These are phyloP conservation scores for Andricus quercusramuli DNA, from an alignment of 2,888 invertebrate species.

Conservation along the genomic window DNA sequence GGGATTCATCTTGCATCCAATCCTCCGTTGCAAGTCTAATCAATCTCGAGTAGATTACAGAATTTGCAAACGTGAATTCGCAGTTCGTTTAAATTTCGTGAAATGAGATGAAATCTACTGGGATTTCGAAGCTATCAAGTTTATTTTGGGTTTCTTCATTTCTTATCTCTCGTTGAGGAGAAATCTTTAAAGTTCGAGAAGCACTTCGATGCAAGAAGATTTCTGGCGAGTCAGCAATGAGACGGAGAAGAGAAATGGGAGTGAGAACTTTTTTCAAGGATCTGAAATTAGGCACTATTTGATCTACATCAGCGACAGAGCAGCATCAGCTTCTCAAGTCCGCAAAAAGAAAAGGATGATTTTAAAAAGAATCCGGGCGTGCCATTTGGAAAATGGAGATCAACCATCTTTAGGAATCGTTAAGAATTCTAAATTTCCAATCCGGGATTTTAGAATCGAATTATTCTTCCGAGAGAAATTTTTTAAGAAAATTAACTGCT, in stretches of 20 bases:
- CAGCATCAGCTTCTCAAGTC: neutral
- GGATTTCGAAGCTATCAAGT: neutral
- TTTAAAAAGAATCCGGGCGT: neutral
- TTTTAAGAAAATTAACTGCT: too few species aligned
- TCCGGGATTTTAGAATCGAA: neutral
- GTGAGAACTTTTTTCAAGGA: slow-evolving; percentile 5
- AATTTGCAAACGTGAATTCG: neutral
- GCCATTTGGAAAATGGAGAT: neutral
- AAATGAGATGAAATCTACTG: neutral
- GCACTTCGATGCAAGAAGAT: neutral
- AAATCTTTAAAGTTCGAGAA: slow-evolving; percentile 14
- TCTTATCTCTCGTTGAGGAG: slow-evolving; percentile 4
- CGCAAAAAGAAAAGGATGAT: neutral
- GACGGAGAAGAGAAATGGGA: slow-evolving; percentile 12
- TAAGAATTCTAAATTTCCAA: neutral
- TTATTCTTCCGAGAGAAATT: neutral
- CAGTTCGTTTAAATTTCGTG: neutral
- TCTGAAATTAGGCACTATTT: slow-evolving; percentile 32
- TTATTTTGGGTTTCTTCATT: neutral
- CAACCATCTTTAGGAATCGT: neutral
- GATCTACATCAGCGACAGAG: slow-evolving; percentile 23
- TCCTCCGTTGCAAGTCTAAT: neutral
- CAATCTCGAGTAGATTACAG: neutral
- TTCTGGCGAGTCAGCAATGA: slow-evolving; percentile 26
- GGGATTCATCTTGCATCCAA: neutral